Conservation (phyloP, 2,797 vertebrate species). For the Hydrophis major region DNA sequence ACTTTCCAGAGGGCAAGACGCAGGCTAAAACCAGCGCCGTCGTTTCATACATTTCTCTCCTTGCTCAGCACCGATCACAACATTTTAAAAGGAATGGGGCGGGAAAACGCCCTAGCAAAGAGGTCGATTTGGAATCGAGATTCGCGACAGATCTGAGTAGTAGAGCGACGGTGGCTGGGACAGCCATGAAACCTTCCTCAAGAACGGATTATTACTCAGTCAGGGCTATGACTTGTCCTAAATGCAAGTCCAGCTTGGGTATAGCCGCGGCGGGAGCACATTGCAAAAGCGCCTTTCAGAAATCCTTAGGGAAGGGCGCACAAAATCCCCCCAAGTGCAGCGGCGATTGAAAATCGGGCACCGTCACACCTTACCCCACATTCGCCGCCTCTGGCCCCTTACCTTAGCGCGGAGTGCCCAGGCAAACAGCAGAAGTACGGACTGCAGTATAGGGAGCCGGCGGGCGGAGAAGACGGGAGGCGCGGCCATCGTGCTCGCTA, state of each 20-base stretch:
- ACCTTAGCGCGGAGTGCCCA: slow-evolving; percentile 59
- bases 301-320: background rate
- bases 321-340: fast-evolving
- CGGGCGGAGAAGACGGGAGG: slow-evolving; percentile 35
- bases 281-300: background rate
- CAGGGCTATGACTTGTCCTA: background rate
- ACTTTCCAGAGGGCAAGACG: background rate
- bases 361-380: background rate
- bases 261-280: background rate
- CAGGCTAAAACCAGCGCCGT: too few species aligned
- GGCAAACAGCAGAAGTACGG: slow-evolving; percentile 38
- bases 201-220: background rate
- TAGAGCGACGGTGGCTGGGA: background rate
- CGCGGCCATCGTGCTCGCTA: slow-evolving; percentile 60
- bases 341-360: background rate
- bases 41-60: background rate
- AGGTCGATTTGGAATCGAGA: background rate
- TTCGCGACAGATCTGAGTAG: background rate
- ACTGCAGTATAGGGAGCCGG: slow-evolving; percentile 10
- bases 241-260: background rate
- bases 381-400: slow-evolving; percentile 30
- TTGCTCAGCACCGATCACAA: background rate
- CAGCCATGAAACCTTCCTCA: background rate
- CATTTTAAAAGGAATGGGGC: background rate
- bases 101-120: background rate